These are phyloP conservation scores for Cisticola juncidis DNA, from an alignment of 2,113 vertebrate species.

Conservation along the genomic window DNA sequence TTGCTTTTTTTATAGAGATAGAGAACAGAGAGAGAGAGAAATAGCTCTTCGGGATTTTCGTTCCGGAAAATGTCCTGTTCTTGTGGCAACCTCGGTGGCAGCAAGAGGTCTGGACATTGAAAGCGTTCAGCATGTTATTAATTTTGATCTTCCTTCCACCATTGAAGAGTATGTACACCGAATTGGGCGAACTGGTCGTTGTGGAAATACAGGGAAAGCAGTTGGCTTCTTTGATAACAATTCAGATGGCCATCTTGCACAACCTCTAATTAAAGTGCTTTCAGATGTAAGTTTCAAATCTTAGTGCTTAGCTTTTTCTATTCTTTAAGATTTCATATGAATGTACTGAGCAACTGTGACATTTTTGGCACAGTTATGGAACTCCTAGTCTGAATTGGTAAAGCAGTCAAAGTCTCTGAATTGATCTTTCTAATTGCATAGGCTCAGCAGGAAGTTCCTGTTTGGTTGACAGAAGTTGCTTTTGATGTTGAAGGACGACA, in stretches of 20 bases:
- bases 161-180: conserved; percentile 95
- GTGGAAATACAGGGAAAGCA: conserved; percentile 88
- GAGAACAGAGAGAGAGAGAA: conserved; percentile 90
- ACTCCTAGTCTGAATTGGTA: neutral
- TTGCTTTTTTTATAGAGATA: conserved; percentile 76
- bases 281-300: conserved; percentile 80
- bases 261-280: conserved; percentile 82
- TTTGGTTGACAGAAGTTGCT: conserved; percentile 88
- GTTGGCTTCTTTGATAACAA: conserved; percentile 86
- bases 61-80: conserved; percentile 83
- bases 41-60: conserved; percentile 86
- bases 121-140: conserved; percentile 92
- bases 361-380: neutral
- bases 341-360: neutral
- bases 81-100: conserved; percentile 94
- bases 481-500: conserved; percentile 55
- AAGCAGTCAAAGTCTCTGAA: neutral
- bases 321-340: neutral
- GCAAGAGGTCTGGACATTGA: conserved; percentile 93
- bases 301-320: neutral
- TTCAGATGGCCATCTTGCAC: conserved; percentile 78
- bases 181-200: conserved; percentile 94
- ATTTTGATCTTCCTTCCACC: conserved; percentile 88
- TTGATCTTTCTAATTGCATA: conserved; percentile 41
- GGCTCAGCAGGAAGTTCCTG: conserved; percentile 92